Percentiles rank a stretch among this genome's conserved stretches.
phyloP scores from a whole-genome alignment of 2,888 invertebrate species.

The Calameuta pallipes region DNA sequence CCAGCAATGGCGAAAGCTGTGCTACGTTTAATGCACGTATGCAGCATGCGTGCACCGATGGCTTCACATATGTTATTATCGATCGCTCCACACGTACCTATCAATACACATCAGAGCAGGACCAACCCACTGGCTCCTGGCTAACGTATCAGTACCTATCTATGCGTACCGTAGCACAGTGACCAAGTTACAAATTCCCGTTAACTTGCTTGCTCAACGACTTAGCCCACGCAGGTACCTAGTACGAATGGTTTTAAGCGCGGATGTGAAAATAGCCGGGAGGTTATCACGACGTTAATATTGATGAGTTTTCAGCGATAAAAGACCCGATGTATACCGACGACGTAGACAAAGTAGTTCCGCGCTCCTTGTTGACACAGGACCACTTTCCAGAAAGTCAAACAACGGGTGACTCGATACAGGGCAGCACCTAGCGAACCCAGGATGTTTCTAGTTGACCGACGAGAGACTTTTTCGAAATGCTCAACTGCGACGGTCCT shows the following conservation, averaged over 20 bases:
- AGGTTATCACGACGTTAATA: conserved; percentile 18
- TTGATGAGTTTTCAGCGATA: conserved; percentile 15
- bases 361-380: conserved; percentile 4
- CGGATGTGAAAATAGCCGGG: conserved; percentile 8
- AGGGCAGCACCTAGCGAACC: not conserved
- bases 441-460: not conserved
- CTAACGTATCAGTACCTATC: not conserved
- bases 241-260: not conserved
- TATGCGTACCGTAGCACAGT: not conserved
- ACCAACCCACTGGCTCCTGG: not conserved
- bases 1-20: not conserved
- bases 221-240: not conserved
- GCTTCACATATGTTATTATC: not conserved
- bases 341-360: not conserved
- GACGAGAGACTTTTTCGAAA: not conserved
- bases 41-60: not conserved
- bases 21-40: not conserved
- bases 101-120: not conserved
- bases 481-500: not conserved
- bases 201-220: not conserved
- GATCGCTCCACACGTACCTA: not conserved
- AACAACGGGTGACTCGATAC: not conserved
- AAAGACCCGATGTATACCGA: not conserved
- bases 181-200: not conserved
- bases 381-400: conserved; percentile 1